Evolutionary conservation across 1,140 invertebrate species (phyloP).

Genomic region (Agrilus planipennis): DNA sequence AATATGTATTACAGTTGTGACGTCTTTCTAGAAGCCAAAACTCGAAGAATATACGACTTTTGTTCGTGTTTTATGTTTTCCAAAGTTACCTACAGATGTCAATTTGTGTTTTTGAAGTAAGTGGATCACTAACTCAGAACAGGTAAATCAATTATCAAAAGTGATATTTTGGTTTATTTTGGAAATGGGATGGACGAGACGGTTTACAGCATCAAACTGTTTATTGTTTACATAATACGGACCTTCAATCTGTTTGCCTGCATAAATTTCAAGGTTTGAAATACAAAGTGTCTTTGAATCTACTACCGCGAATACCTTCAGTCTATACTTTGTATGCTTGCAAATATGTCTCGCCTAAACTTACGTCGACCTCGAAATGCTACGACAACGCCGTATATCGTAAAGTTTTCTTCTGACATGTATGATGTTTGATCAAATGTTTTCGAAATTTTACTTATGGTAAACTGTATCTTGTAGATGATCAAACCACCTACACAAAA

Average conservation of each 20-base stretch:
- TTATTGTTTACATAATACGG: conserved; percentile 16
- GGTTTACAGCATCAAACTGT: conserved; percentile 18
- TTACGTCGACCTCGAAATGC: conserved; percentile 33
- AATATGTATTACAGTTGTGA: conserved; percentile 20
- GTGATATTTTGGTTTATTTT: conserved; percentile 27
- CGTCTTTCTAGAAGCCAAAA: conserved; percentile 18
- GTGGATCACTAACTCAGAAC: conserved; percentile 13
- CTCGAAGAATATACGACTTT: too few relatives aligned
- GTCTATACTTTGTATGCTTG: conserved; percentile 23
- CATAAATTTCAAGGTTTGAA: conserved; percentile 23
- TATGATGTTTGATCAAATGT: too few relatives aligned
- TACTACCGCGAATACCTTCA: conserved; percentile 21
- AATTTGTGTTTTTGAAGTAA: conserved; percentile 17
- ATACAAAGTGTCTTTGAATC: conserved; percentile 23
- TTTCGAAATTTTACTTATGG: too few relatives aligned
- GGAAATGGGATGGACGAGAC: conserved; percentile 20
- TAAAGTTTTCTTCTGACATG: conserved; percentile 17
- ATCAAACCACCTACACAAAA: too few relatives aligned
- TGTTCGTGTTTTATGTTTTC: conserved; percentile 21
- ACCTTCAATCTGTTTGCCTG: conserved; percentile 19
- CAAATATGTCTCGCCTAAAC: conserved; percentile 33
- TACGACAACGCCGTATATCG: conserved; percentile 36
- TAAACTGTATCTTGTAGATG: too few relatives aligned
- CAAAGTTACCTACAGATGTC: conserved; percentile 21
- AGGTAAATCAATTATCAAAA: conserved; percentile 28